phyloP scores from a whole-genome alignment of 2,888 invertebrate species.

The Harmothoe impar region DNA sequence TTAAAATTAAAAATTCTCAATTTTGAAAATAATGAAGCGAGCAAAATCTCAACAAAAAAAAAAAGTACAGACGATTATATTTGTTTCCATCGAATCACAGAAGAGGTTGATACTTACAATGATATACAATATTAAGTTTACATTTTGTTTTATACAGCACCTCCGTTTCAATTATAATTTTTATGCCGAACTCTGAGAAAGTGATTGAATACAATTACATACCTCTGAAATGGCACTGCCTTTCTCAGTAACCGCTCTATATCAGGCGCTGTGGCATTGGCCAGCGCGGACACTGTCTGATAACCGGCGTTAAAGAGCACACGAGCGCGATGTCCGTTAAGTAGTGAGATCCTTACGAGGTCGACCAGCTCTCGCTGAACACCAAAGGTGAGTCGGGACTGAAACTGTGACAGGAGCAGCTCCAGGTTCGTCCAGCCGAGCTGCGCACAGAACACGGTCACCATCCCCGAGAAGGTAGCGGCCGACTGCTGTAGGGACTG shows the following conservation, averaged over 20 bases:
- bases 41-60: too few species aligned
- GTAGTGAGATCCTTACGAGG: conserved; percentile 89
- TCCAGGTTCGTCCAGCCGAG: conserved; percentile 96
- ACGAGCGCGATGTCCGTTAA: conserved; percentile 90
- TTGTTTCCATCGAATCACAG: too few species aligned
- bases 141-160: too few species aligned
- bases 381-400: conserved; percentile 96
- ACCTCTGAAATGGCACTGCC: conserved; percentile 92
- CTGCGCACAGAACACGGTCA: conserved; percentile 96
- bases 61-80: too few species aligned
- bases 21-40: too few species aligned
- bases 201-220: background rate
- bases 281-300: conserved; percentile 90
- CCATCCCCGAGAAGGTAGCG: conserved; percentile 98
- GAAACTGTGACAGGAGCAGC: conserved; percentile 94
- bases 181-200: too few species aligned
- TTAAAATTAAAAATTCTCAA: too few species aligned
- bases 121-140: too few species aligned
- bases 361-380: conserved; percentile 96
- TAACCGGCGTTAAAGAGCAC: conserved; percentile 92
- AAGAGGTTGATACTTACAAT: too few species aligned
- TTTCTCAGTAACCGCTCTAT: conserved; percentile 91
- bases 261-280: conserved; percentile 88
- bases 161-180: too few species aligned
- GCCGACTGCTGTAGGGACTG: conserved; percentile 97